Evolutionary conservation across 1,140 invertebrate genomes (phyloP), one percentile per base, ranked within the genome.

Genomic region (Meloidogyne floridensis): DNA sequence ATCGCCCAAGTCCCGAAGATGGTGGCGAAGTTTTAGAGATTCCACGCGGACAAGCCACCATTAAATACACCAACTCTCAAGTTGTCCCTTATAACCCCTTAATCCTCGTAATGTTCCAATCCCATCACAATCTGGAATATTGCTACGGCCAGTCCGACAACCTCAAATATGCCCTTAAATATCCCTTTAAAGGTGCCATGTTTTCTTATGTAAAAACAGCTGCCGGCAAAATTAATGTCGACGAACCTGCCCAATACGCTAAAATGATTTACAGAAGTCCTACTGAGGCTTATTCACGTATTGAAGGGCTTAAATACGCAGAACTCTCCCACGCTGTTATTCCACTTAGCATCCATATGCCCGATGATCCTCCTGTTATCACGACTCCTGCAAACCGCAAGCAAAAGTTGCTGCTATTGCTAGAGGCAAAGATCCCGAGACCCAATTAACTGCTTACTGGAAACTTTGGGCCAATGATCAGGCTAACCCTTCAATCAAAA

Each of bases 71-170:
- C 20, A 77, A 65, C 32, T 77, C 76, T 9, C 76, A 47, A 9
- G 54, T 77, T 56, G 76, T 77, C 43, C 76, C 76, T n/a, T 77
- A 77, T 70, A 77, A 77, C 32, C 76, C 76, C 9, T 77, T 69
- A 13, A 43, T 77, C 2, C 9, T 77, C 20, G 7, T 77, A 15
- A 51, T 47, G 51, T 77, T 69, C 54, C 76, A 56, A 18, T 59
- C 71, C 13, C 75, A 77, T 20, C 75, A 77, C 13, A 77, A 77
- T 20, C 11, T 77, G 5, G 8, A 51, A 7, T 77, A 51, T 59
- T 11, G 13, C 13, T 77, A 77, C 20, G 75, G 75, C 43, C 56
- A 59, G 54, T 65, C 56, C 13, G 75, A 54, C 13, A 59, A 51
- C 13, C 42, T 59, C 9, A 77, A 77, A 20, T 77, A 77, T 65